Percentiles rank a stretch among this genome's conserved stretches.
These are phyloP conservation scores for Acridotheres tristis DNA, from an alignment of 2,797 vertebrate species.

Conservation along the genomic window DNA sequence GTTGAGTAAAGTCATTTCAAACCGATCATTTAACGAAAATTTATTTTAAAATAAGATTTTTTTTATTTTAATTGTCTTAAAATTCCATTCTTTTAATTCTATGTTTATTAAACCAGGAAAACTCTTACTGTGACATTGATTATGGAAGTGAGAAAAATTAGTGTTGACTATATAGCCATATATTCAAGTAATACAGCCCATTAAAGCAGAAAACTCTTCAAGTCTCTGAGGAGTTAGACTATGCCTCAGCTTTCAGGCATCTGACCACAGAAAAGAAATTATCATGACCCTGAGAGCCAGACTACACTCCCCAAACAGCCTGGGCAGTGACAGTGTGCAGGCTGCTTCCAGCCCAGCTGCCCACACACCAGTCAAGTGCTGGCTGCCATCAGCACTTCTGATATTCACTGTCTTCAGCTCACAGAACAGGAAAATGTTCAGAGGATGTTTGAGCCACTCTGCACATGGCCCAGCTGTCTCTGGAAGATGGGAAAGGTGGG, in stretches of 20 bases:
- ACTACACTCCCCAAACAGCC: rapidly evolving
- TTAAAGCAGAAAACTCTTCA: background rate
- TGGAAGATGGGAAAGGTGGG: background rate
- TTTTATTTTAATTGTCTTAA: background rate
- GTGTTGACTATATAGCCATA: background rate
- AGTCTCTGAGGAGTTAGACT: background rate
- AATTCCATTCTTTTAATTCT: background rate
- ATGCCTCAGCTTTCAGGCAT: background rate
- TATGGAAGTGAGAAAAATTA: background rate
- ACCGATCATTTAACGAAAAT: background rate
- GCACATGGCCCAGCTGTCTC: background rate
- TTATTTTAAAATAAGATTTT: background rate
- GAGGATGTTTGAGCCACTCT: background rate
- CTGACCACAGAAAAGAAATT: background rate
- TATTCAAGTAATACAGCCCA: background rate
- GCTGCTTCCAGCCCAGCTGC: background rate
- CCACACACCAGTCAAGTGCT: rapidly evolving
- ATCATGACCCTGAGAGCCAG: background rate
- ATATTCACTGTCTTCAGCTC: background rate
- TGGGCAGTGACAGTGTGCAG: rapidly evolving
- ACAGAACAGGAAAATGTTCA: background rate
- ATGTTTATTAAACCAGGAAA: background rate
- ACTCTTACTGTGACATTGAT: background rate
- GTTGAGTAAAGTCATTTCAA: background rate
- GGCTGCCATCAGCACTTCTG: background rate